A percentile compares a stretch with the other conserved stretches of the same genome.
Evolutionary conservation across 2,797 vertebrate genomes (phyloP).

Genomic region (Lutjanus argentimaculatus): DNA sequence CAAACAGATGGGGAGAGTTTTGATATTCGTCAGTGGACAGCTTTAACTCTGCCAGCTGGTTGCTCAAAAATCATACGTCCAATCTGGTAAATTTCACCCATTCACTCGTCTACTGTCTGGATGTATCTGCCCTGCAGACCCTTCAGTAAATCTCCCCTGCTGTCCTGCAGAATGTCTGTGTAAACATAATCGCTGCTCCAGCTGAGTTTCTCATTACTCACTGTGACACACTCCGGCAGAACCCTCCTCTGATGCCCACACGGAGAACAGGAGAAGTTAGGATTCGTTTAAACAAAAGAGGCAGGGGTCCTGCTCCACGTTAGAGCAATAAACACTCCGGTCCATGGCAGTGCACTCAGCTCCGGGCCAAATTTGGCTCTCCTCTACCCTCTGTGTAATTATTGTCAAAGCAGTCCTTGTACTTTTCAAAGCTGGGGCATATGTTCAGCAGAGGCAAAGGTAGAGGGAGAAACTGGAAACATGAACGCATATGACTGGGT

Average conservation of each 20-base stretch:
- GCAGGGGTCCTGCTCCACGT: constrained; percentile 49
- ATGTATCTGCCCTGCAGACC: constrained; percentile 18
- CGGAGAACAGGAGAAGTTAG: constrained; percentile 54
- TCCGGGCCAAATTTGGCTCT: constrained; percentile 76
- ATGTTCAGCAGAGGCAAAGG: constrained; percentile 20
- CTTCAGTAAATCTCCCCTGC: constrained; percentile 44
- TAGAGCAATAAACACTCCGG: constrained; percentile 59
- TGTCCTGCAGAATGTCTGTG: constrained; percentile 65
- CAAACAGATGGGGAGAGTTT: constrained; percentile 26
- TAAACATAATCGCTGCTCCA: constrained; percentile 71
- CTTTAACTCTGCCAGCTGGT: constrained; percentile 19
- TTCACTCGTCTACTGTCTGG: constrained; percentile 23
- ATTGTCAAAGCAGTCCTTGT: constrained; percentile 37
- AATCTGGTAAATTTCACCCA: constrained; percentile 16
- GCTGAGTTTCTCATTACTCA: constrained; percentile 74
- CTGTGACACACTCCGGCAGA: constrained; percentile 45
- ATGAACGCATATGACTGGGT: background rate
- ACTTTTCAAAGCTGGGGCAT: constrained; percentile 32
- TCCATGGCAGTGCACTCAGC: constrained; percentile 8
- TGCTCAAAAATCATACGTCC: background rate
- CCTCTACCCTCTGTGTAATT: constrained; percentile 20
- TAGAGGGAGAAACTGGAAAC: background rate
- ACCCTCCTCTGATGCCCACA: constrained; percentile 56
- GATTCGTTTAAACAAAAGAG: constrained; percentile 68
- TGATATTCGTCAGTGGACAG: constrained; percentile 3